These are phyloP conservation scores for Aromia moschata DNA, from an alignment of 2,888 invertebrate genomes.

Conservation along the genomic window DNA sequence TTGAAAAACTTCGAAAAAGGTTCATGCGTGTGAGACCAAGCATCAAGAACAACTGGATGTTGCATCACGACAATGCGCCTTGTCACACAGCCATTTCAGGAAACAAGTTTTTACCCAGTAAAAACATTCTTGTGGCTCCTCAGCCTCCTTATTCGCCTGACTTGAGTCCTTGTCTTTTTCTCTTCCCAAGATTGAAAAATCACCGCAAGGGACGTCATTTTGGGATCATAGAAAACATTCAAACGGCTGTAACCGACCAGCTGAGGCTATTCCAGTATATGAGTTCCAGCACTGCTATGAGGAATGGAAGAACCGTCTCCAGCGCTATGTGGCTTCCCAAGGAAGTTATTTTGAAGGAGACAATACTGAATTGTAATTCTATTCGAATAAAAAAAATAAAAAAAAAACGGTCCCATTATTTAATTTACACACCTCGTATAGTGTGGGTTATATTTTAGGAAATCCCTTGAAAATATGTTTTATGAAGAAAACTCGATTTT, in stretches of 20 bases:
- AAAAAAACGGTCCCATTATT: neutral
- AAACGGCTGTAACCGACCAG: neutral
- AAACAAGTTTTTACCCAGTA: neutral
- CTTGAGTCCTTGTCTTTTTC: neutral
- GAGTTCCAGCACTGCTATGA: neutral
- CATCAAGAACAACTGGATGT: neutral
- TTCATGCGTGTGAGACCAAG: slow-evolving; percentile 27
- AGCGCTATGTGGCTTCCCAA: neutral
- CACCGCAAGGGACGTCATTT: neutral
- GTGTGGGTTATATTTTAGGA: too few species aligned
- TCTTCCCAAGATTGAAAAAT: neutral
- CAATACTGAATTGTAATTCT: neutral
- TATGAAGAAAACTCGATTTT: too few species aligned
- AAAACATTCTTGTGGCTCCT: neutral
- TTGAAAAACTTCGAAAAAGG: slow-evolving; percentile 44
- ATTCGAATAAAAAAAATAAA: neutral
- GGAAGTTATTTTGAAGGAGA: neutral
- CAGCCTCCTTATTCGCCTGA: neutral
- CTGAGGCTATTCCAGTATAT: neutral
- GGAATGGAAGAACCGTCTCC: neutral
- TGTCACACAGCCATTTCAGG: neutral
- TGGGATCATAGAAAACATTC: neutral
- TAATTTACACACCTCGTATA: neutral
- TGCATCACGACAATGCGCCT: neutral
- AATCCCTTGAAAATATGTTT: too few species aligned